phyloP scores from a whole-genome alignment of 2,888 invertebrate species.

The Stenotaenia linearis region DNA sequence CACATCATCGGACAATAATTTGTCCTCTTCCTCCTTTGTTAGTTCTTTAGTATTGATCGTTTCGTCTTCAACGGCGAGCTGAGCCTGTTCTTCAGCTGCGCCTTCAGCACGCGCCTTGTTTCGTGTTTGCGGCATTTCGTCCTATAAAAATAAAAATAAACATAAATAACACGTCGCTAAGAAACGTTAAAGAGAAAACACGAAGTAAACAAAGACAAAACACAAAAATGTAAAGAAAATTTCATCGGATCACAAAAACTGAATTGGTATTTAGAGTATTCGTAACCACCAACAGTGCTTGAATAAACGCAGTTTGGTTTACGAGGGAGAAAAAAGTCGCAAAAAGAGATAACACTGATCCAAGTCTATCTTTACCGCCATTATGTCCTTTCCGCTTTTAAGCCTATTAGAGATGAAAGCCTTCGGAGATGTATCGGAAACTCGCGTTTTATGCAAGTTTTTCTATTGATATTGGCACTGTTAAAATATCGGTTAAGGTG shows the following conservation, averaged over 20 bases:
- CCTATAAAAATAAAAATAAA: neutral
- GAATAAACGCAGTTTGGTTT: neutral
- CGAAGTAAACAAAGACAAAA: neutral
- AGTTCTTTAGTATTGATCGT: slow-evolving; percentile 9
- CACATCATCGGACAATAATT: neutral
- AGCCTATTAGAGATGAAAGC: neutral
- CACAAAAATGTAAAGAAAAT: neutral
- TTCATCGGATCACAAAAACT: neutral
- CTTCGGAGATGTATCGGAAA: neutral
- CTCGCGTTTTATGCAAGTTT: neutral
- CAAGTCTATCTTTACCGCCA: neutral
- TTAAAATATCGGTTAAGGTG: neutral
- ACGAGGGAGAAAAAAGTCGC: neutral
- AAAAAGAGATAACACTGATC: neutral
- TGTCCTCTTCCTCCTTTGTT: neutral
- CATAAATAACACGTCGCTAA: neutral
- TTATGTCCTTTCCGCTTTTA: neutral
- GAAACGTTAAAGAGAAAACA: neutral
- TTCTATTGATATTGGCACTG: neutral
- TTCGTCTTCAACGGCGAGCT: neutral
- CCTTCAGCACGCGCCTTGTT: slow-evolving; percentile 3
- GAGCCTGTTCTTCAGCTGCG: neutral
- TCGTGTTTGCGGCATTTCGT: slow-evolving; percentile 28
- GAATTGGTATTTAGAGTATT: neutral
- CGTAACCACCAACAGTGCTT: neutral